Evolutionary conservation across 2,113 vertebrate genomes (phyloP), one percentile per base, ranked within the genome.

Genomic region (Xenotilapia longispinis): DNA sequence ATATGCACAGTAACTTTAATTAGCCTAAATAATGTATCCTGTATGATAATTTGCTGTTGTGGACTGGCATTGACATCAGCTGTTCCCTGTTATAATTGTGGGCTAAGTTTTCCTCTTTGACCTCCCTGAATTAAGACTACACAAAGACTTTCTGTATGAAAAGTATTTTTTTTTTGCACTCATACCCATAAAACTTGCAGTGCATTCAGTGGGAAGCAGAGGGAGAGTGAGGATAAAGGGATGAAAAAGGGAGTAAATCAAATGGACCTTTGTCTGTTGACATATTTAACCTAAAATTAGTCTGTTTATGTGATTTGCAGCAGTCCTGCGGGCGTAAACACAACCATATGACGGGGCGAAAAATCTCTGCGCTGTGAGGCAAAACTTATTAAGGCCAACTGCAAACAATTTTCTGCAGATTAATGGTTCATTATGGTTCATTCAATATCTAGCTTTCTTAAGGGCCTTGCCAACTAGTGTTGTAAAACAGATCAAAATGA

Each of bases 251-350:
- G 15, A 78, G 58, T 17, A 73, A 80, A 73, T 94, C 73, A 95
- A 93, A 84, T 21, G 68, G 86, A 87, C 89, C 90, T 90, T 95
- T 94, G 92, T 94, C 86, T 63, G 38, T 63, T 2, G 42, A 79
- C 58, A 79, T 81, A 84, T 93, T 89, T 13, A n/a, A 55, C 68
- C 90, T 93, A 91, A 94, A 93, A 89, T 93, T 87, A 93, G 85
- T 84, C 83, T 92, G 93, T 94, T 94, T 87, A 86, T 91, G 84
- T 86, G 86, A 93, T 95, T 94, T 89, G 78, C 83, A 54, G 86
- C 88, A 92, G 91, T 93, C 93, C 93, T 88, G 31, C 5, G 21
- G 87, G 75, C 81, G 51, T 92, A 90, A 94, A 94, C 70, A 87
- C 87, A 45, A 85, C 58, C 88, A 21, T 93, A 91, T 94, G 92